Base-by-base conservation (phyloP, 2,113 vertebrate genomes). In the Cisticola juncidis region DNA sequence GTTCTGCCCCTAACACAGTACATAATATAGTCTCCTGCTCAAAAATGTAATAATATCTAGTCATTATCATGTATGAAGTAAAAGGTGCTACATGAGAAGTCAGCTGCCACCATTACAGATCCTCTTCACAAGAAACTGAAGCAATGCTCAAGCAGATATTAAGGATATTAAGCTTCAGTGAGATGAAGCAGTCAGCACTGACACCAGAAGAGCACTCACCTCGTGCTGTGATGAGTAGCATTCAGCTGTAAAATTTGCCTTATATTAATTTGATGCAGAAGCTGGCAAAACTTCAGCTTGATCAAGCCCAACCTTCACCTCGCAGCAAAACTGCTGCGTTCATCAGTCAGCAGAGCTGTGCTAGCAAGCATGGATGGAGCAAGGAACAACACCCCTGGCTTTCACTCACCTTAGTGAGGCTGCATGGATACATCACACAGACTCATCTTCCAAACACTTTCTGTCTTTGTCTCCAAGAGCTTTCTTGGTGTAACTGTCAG, bases 111-210 rank as follows among this genome's bases (percentile, higher is more conserved):
- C 68, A 54, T 16, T 29, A 77, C 11, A 88, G 28, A 61, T 44
- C n/a, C 19, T 77, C 45, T 88, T 61, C 14, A 16, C 18, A 61
- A 60, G n/a, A 53, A 56, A 76, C 1, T 28, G 47, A 51, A 81
- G 33, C 35, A 71, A 33, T 0, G 0, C 7, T 69, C 31, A 45
- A 50, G 35, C 6, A 83, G 26, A 14, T n/a, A 57, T 31, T 31
- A n/a, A 60, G 53, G 36, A 70, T 35, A 61, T 45, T 12, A 29
- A 80, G 48, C 42, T 76, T 82, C 70, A 71, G n/a, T 14, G 19
- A 62, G 38, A 70, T 33, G 51, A 73, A 78, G 73, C 40, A 44
- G 82, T 33, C 60, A 81, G 51, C 51, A 31, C n/a, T 40, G 61
- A 58, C 38, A 77, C 56, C 35, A 77, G 54, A 44, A n/a, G 57